These are phyloP conservation scores for Caenorhabditis brenneri DNA, from an alignment of 1,140 invertebrate species.

Conservation along the genomic window DNA sequence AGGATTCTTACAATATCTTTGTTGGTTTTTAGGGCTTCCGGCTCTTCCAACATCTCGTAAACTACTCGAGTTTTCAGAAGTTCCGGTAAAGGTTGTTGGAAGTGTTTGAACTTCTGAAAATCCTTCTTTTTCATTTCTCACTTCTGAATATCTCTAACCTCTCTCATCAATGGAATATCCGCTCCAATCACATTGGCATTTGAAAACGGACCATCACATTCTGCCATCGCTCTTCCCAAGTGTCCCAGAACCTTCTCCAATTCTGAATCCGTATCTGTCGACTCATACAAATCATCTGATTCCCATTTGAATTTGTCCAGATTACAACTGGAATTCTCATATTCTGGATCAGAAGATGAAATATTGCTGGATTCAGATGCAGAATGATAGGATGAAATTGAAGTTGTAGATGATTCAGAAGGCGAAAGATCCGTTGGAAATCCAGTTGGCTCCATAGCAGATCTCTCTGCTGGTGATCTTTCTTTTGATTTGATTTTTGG, in stretches of 20 bases:
- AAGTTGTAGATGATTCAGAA: neutral
- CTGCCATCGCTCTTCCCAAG: neutral
- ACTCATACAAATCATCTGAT: neutral
- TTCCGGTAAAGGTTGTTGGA: neutral
- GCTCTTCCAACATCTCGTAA: constrained; percentile 4
- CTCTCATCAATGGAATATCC: neutral
- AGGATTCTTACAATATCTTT: neutral
- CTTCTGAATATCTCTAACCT: neutral
- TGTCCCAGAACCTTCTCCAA: neutral
- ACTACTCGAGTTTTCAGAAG: neutral
- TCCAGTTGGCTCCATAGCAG: neutral
- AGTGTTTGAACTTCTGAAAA: neutral
- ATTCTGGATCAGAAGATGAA: neutral
- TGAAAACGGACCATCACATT: neutral
- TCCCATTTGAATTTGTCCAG: neutral
- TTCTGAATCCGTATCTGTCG: neutral
- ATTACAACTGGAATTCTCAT: neutral
- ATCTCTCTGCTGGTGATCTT: neutral
- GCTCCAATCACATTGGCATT: neutral
- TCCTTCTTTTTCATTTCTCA: no score
- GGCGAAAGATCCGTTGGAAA: no score
- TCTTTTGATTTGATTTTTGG: neutral
- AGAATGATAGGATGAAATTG: neutral
- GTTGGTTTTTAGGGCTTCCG: neutral
- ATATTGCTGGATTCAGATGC: neutral